Percentiles rank a stretch among this genome's conserved stretches.
These are phyloP conservation scores for Eledone cirrhosa DNA, from an alignment of 2,888 invertebrate species.

Conservation along the genomic window DNA sequence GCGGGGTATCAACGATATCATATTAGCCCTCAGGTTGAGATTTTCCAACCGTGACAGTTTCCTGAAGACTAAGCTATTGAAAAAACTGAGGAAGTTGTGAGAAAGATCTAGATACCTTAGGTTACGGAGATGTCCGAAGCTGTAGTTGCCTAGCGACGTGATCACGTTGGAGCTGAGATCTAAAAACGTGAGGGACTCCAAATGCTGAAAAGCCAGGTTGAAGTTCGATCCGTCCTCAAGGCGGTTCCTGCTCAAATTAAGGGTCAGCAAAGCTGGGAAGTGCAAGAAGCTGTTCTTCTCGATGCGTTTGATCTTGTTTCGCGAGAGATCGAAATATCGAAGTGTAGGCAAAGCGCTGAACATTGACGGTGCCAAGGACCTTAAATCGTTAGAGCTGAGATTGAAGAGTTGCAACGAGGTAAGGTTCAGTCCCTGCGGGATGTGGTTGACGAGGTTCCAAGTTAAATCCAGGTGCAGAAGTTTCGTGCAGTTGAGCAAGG, in stretches of 20 bases:
- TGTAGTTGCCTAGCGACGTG: background rate
- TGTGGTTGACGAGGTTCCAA: slow-evolving; percentile 10
- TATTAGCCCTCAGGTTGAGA: background rate
- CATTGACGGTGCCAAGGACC: background rate
- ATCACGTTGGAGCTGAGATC: slow-evolving; percentile 9
- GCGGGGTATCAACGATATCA: background rate
- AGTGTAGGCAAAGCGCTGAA: slow-evolving; percentile 11
- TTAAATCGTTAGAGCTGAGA: background rate
- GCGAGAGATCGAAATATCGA: background rate
- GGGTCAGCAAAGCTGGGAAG: background rate
- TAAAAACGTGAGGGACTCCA: background rate
- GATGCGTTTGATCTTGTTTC: slow-evolving; percentile 4
- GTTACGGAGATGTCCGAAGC: background rate
- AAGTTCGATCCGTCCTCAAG: slow-evolving; percentile 4
- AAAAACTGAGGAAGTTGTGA: background rate
- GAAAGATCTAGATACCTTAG: background rate
- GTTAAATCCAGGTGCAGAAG: background rate
- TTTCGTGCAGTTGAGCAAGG: background rate
- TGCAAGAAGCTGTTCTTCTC: background rate
- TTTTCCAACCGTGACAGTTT: background rate
- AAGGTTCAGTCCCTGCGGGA: background rate
- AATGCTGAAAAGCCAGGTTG: background rate
- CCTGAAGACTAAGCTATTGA: background rate
- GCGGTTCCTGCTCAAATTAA: background rate
- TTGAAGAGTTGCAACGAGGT: slow-evolving; percentile 5